Percentiles rank a stretch among this genome's conserved stretches.
These are phyloP conservation scores for Limanda limanda DNA, from an alignment of 2,113 vertebrate genomes.

Conservation along the genomic window DNA sequence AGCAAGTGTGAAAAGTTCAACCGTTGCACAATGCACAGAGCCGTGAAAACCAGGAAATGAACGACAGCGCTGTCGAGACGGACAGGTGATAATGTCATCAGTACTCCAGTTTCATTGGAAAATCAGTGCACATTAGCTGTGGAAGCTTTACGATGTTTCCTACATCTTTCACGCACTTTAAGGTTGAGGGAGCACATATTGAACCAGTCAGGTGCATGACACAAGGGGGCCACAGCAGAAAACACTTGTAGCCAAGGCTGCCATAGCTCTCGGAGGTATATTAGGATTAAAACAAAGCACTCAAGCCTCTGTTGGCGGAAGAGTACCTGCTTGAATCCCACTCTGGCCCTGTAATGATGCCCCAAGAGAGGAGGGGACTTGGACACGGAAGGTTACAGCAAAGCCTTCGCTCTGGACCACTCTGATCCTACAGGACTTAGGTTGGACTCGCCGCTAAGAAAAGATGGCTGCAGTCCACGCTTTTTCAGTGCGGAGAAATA, in stretches of 20 bases:
- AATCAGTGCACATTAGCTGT: conserved; percentile 42
- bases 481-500: conserved; percentile 37
- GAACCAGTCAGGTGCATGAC: conserved; percentile 45
- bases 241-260: conserved; percentile 18
- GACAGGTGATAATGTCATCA: conserved; percentile 59
- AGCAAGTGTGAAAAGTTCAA: conserved; percentile 35
- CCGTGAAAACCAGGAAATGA: conserved; percentile 30
- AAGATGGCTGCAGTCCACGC: conserved; percentile 18
- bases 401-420: conserved; percentile 39
- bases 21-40: background rate
- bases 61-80: conserved; percentile 12
- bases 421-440: conserved; percentile 8
- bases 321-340: conserved; percentile 26
- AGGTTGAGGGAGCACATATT: conserved; percentile 40
- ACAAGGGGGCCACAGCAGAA: conserved; percentile 26
- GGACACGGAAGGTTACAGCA: conserved; percentile 26
- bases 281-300: conserved; percentile 38
- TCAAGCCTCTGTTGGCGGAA: background rate
- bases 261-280: conserved; percentile 33
- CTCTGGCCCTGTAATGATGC: conserved; percentile 8
- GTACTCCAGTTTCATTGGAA: conserved; percentile 59
- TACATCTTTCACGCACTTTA: conserved; percentile 44
- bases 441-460: conserved; percentile 22
- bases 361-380: conserved; percentile 20
- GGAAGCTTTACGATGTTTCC: conserved; percentile 54